phyloP scores from a whole-genome alignment of 2,797 vertebrate species.

The Pangasius larnaudii region DNA sequence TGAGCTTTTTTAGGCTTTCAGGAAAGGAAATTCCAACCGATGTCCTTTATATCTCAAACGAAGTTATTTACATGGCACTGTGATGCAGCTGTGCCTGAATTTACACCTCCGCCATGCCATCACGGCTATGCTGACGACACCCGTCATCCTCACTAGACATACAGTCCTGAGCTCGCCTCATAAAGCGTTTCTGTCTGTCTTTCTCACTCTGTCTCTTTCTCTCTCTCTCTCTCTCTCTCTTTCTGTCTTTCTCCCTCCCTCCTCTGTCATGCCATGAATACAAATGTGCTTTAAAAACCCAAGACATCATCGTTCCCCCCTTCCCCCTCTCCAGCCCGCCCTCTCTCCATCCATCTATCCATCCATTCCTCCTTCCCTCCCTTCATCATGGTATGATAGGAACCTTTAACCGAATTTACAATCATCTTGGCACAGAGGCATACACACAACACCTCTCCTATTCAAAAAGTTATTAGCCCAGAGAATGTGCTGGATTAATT shows the following conservation, averaged over 20 bases:
- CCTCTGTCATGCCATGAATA: constrained; percentile 61
- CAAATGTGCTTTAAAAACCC: constrained; percentile 64
- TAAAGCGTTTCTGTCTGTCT: constrained; percentile 24
- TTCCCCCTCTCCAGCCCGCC: constrained; percentile 27
- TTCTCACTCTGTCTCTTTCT: constrained; percentile 15
- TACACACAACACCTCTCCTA: constrained; percentile 44
- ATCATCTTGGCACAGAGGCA: constrained; percentile 47
- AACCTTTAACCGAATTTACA: constrained; percentile 61
- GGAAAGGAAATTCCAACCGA: background rate
- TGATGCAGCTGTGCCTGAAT: constrained; percentile 9
- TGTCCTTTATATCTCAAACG: background rate
- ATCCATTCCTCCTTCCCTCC: constrained; percentile 42
- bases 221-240: constrained; percentile 47
- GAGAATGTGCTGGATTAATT: constrained; percentile 50
- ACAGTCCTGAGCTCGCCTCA: constrained; percentile 1
- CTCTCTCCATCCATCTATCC: constrained; percentile 21
- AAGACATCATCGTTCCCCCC: constrained; percentile 53
- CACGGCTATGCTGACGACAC: background rate
- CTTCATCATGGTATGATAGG: constrained; percentile 52
- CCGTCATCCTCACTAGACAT: constrained; percentile 2
- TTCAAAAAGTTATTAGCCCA: constrained; percentile 56
- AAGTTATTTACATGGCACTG: constrained; percentile 7
- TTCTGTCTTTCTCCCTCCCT: constrained; percentile 44
- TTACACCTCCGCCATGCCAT: background rate
- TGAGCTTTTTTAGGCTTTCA: background rate